phyloP scores from a whole-genome alignment of 2,797 vertebrate genomes.

The Octomys mimax region DNA sequence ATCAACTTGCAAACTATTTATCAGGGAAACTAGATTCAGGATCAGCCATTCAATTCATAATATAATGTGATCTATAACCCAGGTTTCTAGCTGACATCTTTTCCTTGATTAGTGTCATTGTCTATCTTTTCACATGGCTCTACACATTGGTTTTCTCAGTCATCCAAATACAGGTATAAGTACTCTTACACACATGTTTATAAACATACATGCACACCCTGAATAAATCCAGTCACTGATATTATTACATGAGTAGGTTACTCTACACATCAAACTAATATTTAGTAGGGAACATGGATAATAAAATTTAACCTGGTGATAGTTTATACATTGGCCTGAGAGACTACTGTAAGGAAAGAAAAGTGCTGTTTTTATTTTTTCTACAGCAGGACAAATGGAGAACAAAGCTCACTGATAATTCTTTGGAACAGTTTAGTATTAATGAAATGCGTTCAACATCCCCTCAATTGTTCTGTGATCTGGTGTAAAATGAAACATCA shows the following conservation, averaged over 20 bases:
- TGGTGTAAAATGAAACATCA: conserved; percentile 27
- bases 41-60: background rate
- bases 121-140: background rate
- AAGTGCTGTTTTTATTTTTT: background rate
- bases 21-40: background rate
- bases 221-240: background rate
- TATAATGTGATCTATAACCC: background rate
- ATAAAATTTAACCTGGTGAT: background rate
- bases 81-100: background rate
- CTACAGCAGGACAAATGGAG: background rate
- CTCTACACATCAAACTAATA: background rate
- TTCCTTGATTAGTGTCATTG: background rate
- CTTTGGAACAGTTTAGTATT: background rate
- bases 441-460: background rate
- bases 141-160: background rate
- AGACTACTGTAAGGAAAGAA: background rate
- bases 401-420: background rate
- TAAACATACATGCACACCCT: background rate
- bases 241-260: background rate
- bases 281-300: conserved; percentile 3
- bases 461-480: background rate
- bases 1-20: background rate
- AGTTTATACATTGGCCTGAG: background rate
- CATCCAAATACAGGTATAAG: background rate
- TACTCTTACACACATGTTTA: background rate